These are phyloP conservation scores for Drosophila funebris DNA, from an alignment of 1,140 invertebrate genomes.

Conservation along the genomic window DNA sequence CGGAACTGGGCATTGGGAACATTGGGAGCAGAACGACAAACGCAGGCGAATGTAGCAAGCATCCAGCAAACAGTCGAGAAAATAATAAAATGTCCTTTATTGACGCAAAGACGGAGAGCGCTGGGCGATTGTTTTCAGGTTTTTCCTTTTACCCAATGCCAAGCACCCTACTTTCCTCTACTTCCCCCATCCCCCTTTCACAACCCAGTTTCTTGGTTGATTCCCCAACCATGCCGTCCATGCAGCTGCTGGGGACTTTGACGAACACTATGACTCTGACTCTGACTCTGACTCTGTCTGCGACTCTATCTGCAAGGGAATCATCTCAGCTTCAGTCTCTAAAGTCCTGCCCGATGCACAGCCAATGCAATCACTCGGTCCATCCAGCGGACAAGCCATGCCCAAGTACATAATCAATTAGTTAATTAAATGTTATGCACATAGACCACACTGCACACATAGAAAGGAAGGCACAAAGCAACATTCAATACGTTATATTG, in stretches of 20 bases:
- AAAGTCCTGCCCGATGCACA: not conserved
- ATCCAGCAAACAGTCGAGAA: constrained; percentile 34
- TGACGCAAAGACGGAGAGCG: constrained; percentile 51
- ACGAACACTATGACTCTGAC: not conserved
- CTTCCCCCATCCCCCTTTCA: not conserved
- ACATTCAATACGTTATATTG: constrained; percentile 1
- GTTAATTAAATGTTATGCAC: constrained; percentile 32
- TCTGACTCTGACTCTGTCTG: not conserved
- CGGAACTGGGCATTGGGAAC: constrained; percentile 14
- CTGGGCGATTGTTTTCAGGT: constrained; percentile 62
- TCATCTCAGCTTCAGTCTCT: not conserved
- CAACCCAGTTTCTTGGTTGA: not conserved
- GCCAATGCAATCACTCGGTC: constrained; percentile 7
- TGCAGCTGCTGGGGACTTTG: constrained; percentile 13
- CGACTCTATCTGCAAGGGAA: not conserved
- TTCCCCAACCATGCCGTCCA: not conserved
- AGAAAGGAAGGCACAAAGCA: not conserved
- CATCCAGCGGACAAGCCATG: not conserved
- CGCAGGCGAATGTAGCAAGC: constrained; percentile 7
- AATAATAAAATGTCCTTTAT: constrained; percentile 80
- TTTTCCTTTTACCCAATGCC: constrained; percentile 16
- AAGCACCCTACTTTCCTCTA: not conserved
- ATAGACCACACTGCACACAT: not conserved
- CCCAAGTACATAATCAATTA: constrained; percentile 23
- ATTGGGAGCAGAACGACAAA: not conserved